Evolutionary conservation across 2,888 invertebrate species (phyloP).

Genomic region (Beris chalybata): DNA sequence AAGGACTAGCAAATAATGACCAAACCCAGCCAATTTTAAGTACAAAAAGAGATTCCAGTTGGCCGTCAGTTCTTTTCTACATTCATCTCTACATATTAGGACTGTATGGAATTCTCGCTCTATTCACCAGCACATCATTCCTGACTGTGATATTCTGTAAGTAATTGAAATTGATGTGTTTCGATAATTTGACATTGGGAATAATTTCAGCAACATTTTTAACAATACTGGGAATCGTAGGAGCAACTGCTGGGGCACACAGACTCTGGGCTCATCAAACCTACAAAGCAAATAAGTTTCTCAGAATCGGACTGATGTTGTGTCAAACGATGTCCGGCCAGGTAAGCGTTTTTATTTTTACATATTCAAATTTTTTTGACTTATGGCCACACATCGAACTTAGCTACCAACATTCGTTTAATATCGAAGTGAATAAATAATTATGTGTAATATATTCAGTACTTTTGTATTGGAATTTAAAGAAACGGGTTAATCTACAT

Average conservation of each 20-base stretch:
- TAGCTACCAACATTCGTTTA: too few species aligned
- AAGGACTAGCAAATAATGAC: background rate
- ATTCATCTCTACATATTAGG: slow-evolving; percentile 74
- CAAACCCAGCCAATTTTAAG: background rate
- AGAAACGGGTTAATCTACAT: too few species aligned
- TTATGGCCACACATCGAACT: background rate
- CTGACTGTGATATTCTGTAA: slow-evolving; percentile 68
- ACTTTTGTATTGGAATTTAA: too few species aligned
- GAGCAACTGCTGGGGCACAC: slow-evolving; percentile 90
- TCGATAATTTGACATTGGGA: slow-evolving; percentile 38
- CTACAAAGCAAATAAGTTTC: slow-evolving; percentile 72
- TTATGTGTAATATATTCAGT: too few species aligned
- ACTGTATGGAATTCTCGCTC: slow-evolving; percentile 64
- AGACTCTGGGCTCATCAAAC: slow-evolving; percentile 89
- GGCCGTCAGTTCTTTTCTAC: slow-evolving; percentile 73
- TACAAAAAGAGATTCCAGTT: slow-evolving; percentile 65
- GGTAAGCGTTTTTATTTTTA: slow-evolving; percentile 60
- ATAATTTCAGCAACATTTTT: slow-evolving; percentile 66
- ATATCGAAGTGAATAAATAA: too few species aligned
- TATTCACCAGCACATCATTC: slow-evolving; percentile 64
- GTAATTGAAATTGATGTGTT: slow-evolving; percentile 46
- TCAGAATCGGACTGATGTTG: slow-evolving; percentile 76
- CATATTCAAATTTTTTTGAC: background rate
- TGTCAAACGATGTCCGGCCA: slow-evolving; percentile 86
- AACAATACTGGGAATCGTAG: slow-evolving; percentile 68